Conservation (phyloP, 2,113 vertebrate genomes). For the Ciconia boyciana region DNA sequence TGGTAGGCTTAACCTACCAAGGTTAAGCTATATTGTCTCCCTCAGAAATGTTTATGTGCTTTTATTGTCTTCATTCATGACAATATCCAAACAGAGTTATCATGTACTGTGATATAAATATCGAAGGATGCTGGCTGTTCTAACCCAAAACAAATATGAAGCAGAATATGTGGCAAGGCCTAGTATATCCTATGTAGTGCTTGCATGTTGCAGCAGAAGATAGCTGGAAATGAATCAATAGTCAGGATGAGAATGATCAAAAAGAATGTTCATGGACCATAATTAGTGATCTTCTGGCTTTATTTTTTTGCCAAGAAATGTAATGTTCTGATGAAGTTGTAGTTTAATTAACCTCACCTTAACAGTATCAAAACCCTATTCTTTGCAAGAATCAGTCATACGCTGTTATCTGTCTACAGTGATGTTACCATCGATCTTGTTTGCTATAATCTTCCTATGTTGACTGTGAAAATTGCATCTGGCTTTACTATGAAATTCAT, state of each 20-base stretch:
- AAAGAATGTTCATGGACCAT: neutral
- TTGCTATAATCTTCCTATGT: neutral
- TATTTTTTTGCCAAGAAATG: neutral
- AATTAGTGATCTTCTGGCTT: neutral
- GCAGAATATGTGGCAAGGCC: neutral
- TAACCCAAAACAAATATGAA: neutral
- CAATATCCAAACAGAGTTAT: neutral
- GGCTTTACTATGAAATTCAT: constrained; percentile 26
- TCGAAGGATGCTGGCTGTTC: neutral
- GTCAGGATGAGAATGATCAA: neutral
- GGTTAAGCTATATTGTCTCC: neutral
- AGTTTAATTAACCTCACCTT: neutral
- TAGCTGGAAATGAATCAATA: neutral
- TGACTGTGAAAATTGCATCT: neutral
- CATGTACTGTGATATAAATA: neutral
- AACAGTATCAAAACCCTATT: neutral
- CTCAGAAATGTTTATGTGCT: neutral
- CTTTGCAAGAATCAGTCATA: neutral
- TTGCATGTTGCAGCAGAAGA: neutral
- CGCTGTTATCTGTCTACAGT: neutral
- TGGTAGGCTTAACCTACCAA: neutral
- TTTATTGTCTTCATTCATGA: neutral
- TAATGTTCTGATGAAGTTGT: neutral
- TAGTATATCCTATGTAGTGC: neutral
- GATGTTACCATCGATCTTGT: neutral